Conservation (phyloP, 2,888 invertebrate genomes). For the Andrena bucephala region DNA sequence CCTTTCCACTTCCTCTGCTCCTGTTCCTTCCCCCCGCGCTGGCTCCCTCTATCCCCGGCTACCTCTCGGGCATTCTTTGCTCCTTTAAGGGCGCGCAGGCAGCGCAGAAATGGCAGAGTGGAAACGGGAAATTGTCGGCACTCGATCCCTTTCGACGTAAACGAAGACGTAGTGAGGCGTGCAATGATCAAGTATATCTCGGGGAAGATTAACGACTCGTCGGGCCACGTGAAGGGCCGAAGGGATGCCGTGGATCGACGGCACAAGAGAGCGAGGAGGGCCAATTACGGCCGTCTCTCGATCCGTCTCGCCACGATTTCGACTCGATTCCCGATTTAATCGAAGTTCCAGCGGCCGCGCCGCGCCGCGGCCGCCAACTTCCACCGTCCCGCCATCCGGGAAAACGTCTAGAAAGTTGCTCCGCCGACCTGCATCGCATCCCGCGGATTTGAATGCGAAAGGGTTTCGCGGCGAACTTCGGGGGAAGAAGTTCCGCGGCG, state of each 20-base stretch:
- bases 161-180: slow-evolving; percentile 74
- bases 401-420: slow-evolving; percentile 54
- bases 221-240: slow-evolving; percentile 59
- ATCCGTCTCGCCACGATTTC: slow-evolving; percentile 71
- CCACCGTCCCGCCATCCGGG: slow-evolving; percentile 7
- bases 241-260: slow-evolving; percentile 56
- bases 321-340: slow-evolving; percentile 72
- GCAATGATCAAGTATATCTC: slow-evolving; percentile 74
- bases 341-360: slow-evolving; percentile 51
- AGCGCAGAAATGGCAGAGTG: slow-evolving; percentile 67
- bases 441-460: slow-evolving; percentile 43
- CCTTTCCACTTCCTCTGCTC: not conserved
- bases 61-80: slow-evolving; percentile 51
- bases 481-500: not conserved
- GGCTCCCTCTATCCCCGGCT: slow-evolving; percentile 23
- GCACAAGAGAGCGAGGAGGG: slow-evolving; percentile 65
- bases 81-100: slow-evolving; percentile 50
- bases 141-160: slow-evolving; percentile 70
- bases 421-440: slow-evolving; percentile 11
- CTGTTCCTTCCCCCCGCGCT: not conserved
- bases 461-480: slow-evolving; percentile 21
- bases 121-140: slow-evolving; percentile 72
- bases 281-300: slow-evolving; percentile 68
- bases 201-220: slow-evolving; percentile 72
- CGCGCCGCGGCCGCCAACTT: not conserved